Evolutionary conservation across 2,797 vertebrate genomes (phyloP), one percentile per base, ranked within the genome.

Genomic region (Coluber constrictor): DNA sequence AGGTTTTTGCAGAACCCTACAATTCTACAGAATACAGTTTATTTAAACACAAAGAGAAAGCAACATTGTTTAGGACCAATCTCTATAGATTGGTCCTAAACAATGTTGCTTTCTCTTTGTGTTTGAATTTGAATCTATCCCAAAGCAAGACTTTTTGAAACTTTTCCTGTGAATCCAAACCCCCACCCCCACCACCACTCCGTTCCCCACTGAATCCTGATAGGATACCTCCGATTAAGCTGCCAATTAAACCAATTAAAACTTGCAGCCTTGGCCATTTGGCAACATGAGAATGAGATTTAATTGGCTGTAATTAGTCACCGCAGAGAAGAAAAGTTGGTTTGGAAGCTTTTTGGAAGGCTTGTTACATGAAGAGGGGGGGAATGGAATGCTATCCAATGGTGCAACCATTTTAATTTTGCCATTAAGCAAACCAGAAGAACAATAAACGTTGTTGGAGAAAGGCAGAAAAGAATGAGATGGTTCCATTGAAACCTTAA

Each of bases 221-320:
- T 91, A 91, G 47, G 70, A 27, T 16, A 8, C 56, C 47, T 66
- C 27, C 23, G n/a, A 91, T 93, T 63, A 86, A 93, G n/a, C n/a
- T 47, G 47, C 70, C n/a, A 57, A 86, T 91, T 88, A 93, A 89
- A 89, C 93, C 87, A 93, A 93, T 93, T 93, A 93, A 92, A 93
- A 27, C 90, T 83, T 83, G 90, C 70, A 89, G 57, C 63, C 43
- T 29, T 43, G 20, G 51, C 87, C 56, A 27, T 51, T 93, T 63
- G 87, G 93, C 87, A 89, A 51, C 15, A 74, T 63, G 56, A 86
- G 90, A 86, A 89, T 32, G 88, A 51, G 89, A 66, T 83, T 93
- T 89, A 91, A 91, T 91, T 93, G 93, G 87, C 27, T 66, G n/a
- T 63, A 91, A 93, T 93, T 91, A 93, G 93, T 91, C 83, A 89